Percentiles rank a stretch among this genome's conserved stretches.
Evolutionary conservation across 2,888 invertebrate species (phyloP).

Genomic region (Platycheirus albimanus): DNA sequence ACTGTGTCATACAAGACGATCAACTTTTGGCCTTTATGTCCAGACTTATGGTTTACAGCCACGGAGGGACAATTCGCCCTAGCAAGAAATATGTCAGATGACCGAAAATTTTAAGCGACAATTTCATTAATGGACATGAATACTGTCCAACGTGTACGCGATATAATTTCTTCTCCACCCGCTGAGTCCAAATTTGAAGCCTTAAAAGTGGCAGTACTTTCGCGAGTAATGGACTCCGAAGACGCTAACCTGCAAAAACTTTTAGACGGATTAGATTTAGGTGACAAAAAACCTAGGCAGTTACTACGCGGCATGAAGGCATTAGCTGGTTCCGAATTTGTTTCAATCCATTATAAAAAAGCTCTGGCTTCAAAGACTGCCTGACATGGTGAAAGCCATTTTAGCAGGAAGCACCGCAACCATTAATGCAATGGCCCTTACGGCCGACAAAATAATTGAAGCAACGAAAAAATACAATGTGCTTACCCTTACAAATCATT

Average conservation of each 20-base stretch:
- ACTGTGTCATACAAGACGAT: conserved; percentile 1
- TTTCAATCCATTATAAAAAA: conserved; percentile 3
- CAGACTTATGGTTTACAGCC: conserved; percentile 21
- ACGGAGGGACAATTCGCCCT: conserved; percentile 4
- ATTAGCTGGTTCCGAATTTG: conserved; percentile 57
- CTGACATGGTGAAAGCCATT: too few relatives aligned
- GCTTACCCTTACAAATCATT: neutral
- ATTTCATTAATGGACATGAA: too few relatives aligned
- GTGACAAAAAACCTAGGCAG: too few relatives aligned
- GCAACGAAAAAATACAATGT: conserved; percentile 10
- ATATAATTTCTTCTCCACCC: conserved; percentile 6
- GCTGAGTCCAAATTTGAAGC: neutral
- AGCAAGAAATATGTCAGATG: neutral
- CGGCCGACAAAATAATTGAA: conserved; percentile 50
- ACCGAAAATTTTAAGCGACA: too few relatives aligned
- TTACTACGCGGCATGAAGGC: too few relatives aligned
- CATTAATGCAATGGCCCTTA: too few relatives aligned
- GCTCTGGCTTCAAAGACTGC: conserved; percentile 47
- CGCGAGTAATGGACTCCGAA: conserved; percentile 20
- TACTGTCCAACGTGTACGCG: neutral
- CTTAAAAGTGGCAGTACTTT: neutral
- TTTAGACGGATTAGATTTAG: neutral
- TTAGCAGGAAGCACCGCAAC: too few relatives aligned
- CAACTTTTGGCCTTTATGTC: too few relatives aligned
- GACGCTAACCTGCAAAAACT: neutral